Evolutionary conservation across 1,140 invertebrate genomes (phyloP), one percentile per base, ranked within the genome.

Genomic region (Heliconius congener): DNA sequence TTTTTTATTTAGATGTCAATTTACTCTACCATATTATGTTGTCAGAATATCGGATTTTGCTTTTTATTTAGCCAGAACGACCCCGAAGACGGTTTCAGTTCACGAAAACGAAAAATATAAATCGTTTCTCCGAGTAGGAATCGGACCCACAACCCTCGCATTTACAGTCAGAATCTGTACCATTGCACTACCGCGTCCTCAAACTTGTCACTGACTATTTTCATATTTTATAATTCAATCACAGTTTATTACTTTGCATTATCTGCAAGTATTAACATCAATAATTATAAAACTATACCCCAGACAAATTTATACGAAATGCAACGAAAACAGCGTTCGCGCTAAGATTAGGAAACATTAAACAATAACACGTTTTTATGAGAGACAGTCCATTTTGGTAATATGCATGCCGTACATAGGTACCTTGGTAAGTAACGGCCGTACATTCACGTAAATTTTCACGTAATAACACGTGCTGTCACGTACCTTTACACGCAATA

Each of bases 401-500:
- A 66, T 66, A 66, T 23, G 11, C 60, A 30, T 4, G 60, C 30
- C 60, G 60, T 66, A 66, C 23, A 4, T 46, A 46, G 13, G 13
- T 46, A 46, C 42, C 23, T 66, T 30, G 60, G 23, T 30, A 30
- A 66, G 27, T 66, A 23, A 60, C 55, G n/a, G 9, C 42, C 13
- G 42, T 46, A 42, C 2, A 2, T 46, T 37, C 34, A 46, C 42
- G n/a, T 60, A 23, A 60, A 11, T 11, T 60, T 60, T 23, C 55
- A 60, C 55, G 55, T 60, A 60, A 66, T 23, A 66, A 66, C 60
- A 66, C 60, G 23, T 66, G 60, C 60, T 66, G 60, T 27, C 60
- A 66, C 60, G 60, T 66, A 66, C 23, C 3, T 30, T 27, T 0
- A 66, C 60, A 66, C 11, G 60, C 60, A 66, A 66, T 66, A 30